A percentile compares a stretch with the other conserved stretches of the same genome.
phyloP scores from a whole-genome alignment of 2,888 invertebrate genomes.

The Merodon equestris region DNA sequence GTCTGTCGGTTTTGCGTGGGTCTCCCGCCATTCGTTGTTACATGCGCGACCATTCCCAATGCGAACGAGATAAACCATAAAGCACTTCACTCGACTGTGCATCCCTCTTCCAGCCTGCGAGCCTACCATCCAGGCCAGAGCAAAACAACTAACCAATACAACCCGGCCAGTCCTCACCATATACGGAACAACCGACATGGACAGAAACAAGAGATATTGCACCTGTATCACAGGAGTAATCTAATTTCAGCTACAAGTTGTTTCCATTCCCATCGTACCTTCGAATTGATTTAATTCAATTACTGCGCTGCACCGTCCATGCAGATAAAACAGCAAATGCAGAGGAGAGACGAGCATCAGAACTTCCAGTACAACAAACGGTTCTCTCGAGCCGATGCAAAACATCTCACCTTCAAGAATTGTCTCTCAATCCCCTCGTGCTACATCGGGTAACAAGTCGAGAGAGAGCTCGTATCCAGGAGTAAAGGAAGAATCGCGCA shows the following conservation, averaged over 20 bases:
- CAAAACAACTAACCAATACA: neutral
- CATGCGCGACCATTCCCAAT: slow-evolving; percentile 63
- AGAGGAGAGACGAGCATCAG: neutral
- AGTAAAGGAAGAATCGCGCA: slow-evolving; percentile 27
- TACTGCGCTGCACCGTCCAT: slow-evolving; percentile 58
- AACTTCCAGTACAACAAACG: slow-evolving; percentile 25
- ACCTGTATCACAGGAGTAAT: slow-evolving; percentile 72
- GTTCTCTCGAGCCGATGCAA: slow-evolving; percentile 32
- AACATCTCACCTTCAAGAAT: slow-evolving; percentile 54
- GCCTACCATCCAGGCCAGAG: too few species aligned
- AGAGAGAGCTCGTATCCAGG: too few species aligned
- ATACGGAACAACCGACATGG: slow-evolving; percentile 59
- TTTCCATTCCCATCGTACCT: slow-evolving; percentile 70
- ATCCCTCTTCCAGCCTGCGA: slow-evolving; percentile 22
- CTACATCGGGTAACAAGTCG: slow-evolving; percentile 12
- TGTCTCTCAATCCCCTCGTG: slow-evolving; percentile 52
- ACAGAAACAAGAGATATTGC: slow-evolving; percentile 71
- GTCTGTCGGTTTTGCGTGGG: slow-evolving; percentile 69
- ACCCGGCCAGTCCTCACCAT: slow-evolving; percentile 12
- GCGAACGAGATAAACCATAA: slow-evolving; percentile 61
- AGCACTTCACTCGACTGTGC: slow-evolving; percentile 55
- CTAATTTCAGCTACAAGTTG: slow-evolving; percentile 72
- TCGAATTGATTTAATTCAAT: slow-evolving; percentile 72
- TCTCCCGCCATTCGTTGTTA: slow-evolving; percentile 44
- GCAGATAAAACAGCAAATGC: slow-evolving; percentile 40